Evolutionary conservation across 2,888 invertebrate genomes (phyloP).

Genomic region (Epsilonema sp.): DNA sequence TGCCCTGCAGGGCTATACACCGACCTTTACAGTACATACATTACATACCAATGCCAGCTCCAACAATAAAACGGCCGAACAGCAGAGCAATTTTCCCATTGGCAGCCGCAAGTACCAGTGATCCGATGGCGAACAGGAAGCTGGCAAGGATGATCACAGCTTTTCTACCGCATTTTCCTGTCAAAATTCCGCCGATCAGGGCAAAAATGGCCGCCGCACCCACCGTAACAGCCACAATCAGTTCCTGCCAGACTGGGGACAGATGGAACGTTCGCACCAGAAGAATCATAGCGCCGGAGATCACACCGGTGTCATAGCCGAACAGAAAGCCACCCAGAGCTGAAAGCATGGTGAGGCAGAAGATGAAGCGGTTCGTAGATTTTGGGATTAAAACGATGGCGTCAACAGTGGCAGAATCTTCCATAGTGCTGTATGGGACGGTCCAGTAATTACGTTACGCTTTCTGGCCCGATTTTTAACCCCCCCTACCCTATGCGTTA

Average conservation of each 20-base stretch:
- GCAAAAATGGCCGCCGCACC: constrained; percentile 34
- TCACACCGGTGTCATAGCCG: constrained; percentile 40
- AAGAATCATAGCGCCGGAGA: constrained; percentile 32
- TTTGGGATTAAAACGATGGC: too few relatives aligned
- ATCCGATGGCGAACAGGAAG: constrained; percentile 33
- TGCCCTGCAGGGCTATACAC: too few relatives aligned
- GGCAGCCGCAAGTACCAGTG: constrained; percentile 32
- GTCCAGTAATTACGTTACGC: too few relatives aligned
- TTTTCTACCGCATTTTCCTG: constrained; percentile 34
- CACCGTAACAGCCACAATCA: constrained; percentile 36
- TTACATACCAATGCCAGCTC: neutral
- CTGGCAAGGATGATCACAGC: constrained; percentile 33
- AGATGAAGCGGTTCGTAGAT: too few relatives aligned
- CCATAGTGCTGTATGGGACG: too few relatives aligned
- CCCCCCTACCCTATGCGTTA: too few relatives aligned
- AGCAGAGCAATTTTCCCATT: constrained; percentile 29
- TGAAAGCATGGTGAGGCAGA: too few relatives aligned
- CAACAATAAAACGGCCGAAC: constrained; percentile 29
- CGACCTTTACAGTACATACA: too few relatives aligned
- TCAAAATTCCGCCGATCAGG: constrained; percentile 32
- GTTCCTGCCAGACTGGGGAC: constrained; percentile 31
- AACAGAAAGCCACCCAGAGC: constrained; percentile 39
- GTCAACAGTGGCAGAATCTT: too few relatives aligned
- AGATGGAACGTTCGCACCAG: too few relatives aligned
- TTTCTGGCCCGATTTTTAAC: too few relatives aligned